Base-by-base conservation (phyloP, 1,140 invertebrate species). In the Drosophila repletoides region DNA sequence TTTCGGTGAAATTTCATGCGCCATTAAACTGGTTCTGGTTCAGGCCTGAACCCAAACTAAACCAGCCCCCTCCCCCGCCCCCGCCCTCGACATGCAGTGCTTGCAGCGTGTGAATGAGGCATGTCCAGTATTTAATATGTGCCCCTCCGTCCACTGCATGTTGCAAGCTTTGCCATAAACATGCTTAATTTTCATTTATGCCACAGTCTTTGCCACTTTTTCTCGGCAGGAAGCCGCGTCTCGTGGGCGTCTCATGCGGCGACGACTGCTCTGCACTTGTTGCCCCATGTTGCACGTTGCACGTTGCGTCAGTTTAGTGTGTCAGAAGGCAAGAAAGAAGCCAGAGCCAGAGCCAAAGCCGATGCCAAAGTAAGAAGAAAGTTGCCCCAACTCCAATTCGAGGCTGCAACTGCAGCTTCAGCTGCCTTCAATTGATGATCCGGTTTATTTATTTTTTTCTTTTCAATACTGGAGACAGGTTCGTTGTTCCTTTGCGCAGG, bases 11-110 rank as follows among this genome's bases (percentile, higher is more conserved):
- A 84, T 86, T 84, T 84, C 74, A 79, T 86, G 79, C 77, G 75
- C 80, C 79, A 84, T 86, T 84, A 84, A 84, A 84, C 79, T 84
- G 79, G 79, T 84, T 84, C 79, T 84, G 75, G n/a, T n/a, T 74
- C 76, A 72, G 53, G 24, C 36, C 15, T 22, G 10, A 36, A 51
- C 17, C 14, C 36, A 24, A 53, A 40, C 51, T 56, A 52, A 4
- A 10, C 48, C 48, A n/a, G 7, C 31, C 15, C 28, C n/a, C 15
- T 29, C 6, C 15, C 34, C 24, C 51, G 26, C 33, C 19, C 4
- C 34, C 14, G 17, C n/a, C n/a, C n/a, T n/a, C n/a, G n/a, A n/a
- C n/a, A n/a, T n/a, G n/a, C n/a, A n/a, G 49, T 34, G 36, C 34
- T n/a, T 33, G 56, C 38, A 26, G 48, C 70, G 77, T 83, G 79